A percentile compares a stretch with the other conserved stretches of the same genome.
Evolutionary conservation across 2,113 vertebrate genomes (phyloP).

Genomic region (Poecilia latipinna): DNA sequence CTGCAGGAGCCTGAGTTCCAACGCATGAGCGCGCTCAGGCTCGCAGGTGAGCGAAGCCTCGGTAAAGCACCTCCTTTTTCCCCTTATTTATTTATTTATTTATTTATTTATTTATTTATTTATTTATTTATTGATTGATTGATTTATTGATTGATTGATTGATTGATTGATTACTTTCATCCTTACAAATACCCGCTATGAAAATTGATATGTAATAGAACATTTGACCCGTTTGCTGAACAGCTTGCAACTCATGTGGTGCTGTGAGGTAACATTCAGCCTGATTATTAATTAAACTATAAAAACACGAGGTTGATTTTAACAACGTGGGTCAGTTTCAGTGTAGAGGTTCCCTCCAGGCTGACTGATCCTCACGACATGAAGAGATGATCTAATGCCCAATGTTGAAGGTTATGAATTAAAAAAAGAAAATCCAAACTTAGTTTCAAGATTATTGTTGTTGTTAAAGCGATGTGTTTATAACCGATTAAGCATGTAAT

Average conservation of each 20-base stretch:
- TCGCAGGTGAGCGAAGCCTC: conserved; percentile 95
- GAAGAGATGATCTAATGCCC: not conserved
- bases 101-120: too few species aligned
- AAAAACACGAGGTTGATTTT: not conserved
- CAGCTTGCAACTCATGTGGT: conserved; percentile 6
- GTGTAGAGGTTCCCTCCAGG: conserved; percentile 12
- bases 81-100: too few species aligned
- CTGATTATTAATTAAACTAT: not conserved
- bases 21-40: conserved; percentile 97
- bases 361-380: conserved; percentile 1
- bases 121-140: too few species aligned
- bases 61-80: conserved; percentile 75
- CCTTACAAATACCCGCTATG: not conserved
- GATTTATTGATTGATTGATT: too few species aligned
- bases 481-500: too few species aligned
- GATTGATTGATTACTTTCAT: too few species aligned
- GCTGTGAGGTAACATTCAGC: not conserved
- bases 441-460: not conserved
- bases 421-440: not conserved
- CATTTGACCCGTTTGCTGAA: not conserved
- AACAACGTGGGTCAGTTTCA: conserved; percentile 12
- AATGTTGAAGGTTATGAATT: not conserved
- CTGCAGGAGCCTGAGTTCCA: conserved; percentile 99
- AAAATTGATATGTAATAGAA: conserved; percentile 8
- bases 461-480: too few species aligned